Percentiles rank a stretch among this genome's conserved stretches.
Conservation (phyloP, 2,888 invertebrate species). For the Lithophane socia region DNA sequence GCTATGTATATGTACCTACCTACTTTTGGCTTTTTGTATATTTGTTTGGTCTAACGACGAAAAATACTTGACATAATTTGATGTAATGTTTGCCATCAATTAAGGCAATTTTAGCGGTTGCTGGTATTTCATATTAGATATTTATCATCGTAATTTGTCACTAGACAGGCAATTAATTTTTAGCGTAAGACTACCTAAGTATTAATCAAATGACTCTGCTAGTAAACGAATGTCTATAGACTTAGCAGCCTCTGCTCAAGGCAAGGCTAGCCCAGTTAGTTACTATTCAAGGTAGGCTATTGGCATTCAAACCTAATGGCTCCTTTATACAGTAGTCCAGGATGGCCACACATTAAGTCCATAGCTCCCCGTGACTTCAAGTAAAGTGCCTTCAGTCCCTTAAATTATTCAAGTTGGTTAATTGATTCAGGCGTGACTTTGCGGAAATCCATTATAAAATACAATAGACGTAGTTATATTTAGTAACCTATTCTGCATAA, state of each 20-base stretch:
- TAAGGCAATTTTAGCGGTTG: slow-evolving; percentile 8
- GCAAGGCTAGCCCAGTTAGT: slow-evolving; percentile 29
- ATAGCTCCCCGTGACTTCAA: not conserved
- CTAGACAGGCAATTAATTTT: not conserved
- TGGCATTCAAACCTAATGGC: slow-evolving; percentile 41
- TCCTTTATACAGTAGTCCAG: slow-evolving; percentile 16
- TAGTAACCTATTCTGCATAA: too few species aligned
- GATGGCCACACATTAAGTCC: not conserved
- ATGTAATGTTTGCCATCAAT: not conserved
- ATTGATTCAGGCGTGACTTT: too few species aligned
- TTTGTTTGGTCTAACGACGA: not conserved
- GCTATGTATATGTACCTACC: not conserved
- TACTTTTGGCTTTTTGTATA: not conserved
- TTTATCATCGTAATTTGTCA: slow-evolving; percentile 12
- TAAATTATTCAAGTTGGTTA: not conserved
- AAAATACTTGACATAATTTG: slow-evolving; percentile 9
- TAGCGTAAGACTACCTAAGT: not conserved
- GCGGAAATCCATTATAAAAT: too few species aligned
- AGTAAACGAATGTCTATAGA: slow-evolving; percentile 7
- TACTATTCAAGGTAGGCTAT: slow-evolving; percentile 40
- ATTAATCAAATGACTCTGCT: slow-evolving; percentile 4
- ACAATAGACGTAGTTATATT: too few species aligned
- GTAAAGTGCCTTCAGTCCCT: too few species aligned
- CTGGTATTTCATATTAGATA: not conserved
- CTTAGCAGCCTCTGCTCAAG: slow-evolving; percentile 30